These are phyloP conservation scores for Oedothorax gibbosus DNA, from an alignment of 1,140 invertebrate genomes.

Conservation along the genomic window DNA sequence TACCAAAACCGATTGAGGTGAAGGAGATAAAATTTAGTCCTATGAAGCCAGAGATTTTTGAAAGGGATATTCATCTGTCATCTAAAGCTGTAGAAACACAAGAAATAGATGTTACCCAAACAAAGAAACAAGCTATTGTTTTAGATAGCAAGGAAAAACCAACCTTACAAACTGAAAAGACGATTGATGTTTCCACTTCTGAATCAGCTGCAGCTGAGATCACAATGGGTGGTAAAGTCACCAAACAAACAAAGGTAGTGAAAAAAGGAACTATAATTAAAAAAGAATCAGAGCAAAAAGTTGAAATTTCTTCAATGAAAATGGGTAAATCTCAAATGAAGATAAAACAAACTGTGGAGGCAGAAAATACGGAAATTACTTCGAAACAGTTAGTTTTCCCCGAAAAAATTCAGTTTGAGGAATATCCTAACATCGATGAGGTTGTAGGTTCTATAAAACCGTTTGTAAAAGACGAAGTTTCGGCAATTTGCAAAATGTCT, in stretches of 20 bases:
- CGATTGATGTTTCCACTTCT: conserved; percentile 25
- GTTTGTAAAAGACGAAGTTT: conserved; percentile 22
- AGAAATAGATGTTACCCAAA: conserved; percentile 56
- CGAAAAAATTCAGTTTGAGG: conserved; percentile 32
- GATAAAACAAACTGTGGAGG: conserved; percentile 52
- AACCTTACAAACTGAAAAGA: conserved; percentile 32
- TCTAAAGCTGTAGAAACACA: conserved; percentile 25
- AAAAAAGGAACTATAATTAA: conserved; percentile 30
- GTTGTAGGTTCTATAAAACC: conserved; percentile 15
- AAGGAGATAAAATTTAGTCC: conserved; percentile 45
- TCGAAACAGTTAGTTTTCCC: conserved; percentile 30
- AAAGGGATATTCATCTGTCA: conserved; percentile 46
- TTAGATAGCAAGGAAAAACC: conserved; percentile 57
- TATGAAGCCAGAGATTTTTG: conserved; percentile 32
- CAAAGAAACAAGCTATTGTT: conserved; percentile 14
- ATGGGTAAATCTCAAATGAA: conserved; percentile 52
- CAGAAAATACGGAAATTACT: conserved; percentile 31
- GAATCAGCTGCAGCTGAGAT: conserved; percentile 4
- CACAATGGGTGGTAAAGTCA: conserved; percentile 15
- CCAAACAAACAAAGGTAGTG: conserved; percentile 12
- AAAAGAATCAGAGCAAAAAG: conserved; percentile 55
- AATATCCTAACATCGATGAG: conserved; percentile 23
- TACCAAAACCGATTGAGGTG: conserved; percentile 6
- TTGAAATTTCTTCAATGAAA: conserved; percentile 61
- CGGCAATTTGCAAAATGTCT: conserved; percentile 46